Evolutionary conservation across 2,888 invertebrate species (phyloP).

Genomic region (Nymphalis c-album): DNA sequence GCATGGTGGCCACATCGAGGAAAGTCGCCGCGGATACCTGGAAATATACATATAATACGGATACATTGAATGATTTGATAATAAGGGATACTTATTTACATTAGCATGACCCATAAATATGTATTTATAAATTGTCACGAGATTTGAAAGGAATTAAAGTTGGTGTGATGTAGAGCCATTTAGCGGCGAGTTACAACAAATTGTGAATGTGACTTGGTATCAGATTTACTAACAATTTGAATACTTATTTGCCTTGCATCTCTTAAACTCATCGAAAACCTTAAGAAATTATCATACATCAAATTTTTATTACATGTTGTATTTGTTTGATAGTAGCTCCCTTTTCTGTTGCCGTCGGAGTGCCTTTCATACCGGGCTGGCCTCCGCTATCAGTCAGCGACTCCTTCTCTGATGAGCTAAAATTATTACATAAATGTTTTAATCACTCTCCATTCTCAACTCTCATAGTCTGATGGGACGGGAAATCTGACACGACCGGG

Average conservation of each 20-base stretch:
- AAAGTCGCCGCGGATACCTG: constrained; percentile 94
- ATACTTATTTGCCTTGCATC: too few species aligned
- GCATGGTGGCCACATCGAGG: constrained; percentile 96
- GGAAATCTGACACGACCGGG: too few species aligned
- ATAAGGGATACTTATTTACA: neutral
- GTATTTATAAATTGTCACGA: too few species aligned
- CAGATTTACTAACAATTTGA: neutral
- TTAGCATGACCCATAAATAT: too few species aligned
- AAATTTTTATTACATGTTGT: constrained; percentile 56
- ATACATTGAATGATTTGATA: neutral
- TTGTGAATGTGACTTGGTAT: too few species aligned
- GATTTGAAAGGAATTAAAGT: too few species aligned
- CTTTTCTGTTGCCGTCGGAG: constrained; percentile 65
- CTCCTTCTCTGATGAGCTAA: constrained; percentile 87
- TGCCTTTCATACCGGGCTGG: constrained; percentile 58
- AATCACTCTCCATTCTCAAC: neutral
- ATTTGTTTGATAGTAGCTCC: constrained; percentile 60
- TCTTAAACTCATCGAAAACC: neutral
- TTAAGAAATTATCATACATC: neutral
- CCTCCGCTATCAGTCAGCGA: constrained; percentile 84
- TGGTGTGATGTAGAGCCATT: too few species aligned
- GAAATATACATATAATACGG: too few species aligned
- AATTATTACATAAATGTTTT: constrained; percentile 21
- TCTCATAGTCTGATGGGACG: too few species aligned
- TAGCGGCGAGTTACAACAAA: too few species aligned